These are phyloP conservation scores for Acipenser transmontanus DNA, from an alignment of 2,797 vertebrate genomes.

Conservation along the genomic window DNA sequence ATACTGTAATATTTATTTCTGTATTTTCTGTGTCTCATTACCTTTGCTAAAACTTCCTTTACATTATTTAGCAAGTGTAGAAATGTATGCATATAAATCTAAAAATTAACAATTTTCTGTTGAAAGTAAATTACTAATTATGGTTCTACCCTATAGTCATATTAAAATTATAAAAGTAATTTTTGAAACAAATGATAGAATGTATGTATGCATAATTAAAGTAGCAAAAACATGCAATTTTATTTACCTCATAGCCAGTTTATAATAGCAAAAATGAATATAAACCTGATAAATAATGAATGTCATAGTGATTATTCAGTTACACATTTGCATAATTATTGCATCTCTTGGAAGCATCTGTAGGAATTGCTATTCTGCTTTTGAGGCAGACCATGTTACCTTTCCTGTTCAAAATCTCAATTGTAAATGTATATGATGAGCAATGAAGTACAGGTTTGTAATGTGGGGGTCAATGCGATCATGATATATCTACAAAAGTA, in stretches of 20 bases:
- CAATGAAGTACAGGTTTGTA: too few relatives aligned
- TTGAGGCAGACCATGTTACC: slow-evolving; percentile 35
- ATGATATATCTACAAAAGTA: too few relatives aligned
- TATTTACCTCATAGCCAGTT: slow-evolving; percentile 60
- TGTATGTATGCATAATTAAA: slow-evolving; percentile 65
- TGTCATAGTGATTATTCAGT: slow-evolving; percentile 62
- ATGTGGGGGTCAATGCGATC: too few relatives aligned
- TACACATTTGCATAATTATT: slow-evolving; percentile 72
- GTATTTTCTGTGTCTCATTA: neutral
- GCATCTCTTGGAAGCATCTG: slow-evolving; percentile 57
- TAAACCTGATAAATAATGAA: slow-evolving; percentile 74
- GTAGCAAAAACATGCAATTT: slow-evolving; percentile 52
- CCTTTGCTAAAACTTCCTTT: slow-evolving; percentile 6
- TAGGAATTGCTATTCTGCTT: slow-evolving; percentile 51
- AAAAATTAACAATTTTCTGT: slow-evolving; percentile 60
- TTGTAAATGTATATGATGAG: too few relatives aligned
- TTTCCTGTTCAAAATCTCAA: slow-evolving; percentile 24
- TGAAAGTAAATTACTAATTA: slow-evolving; percentile 62
- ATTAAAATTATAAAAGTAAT: slow-evolving; percentile 59
- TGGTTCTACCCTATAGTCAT: slow-evolving; percentile 56
- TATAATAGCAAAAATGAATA: slow-evolving; percentile 59
- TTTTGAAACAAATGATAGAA: slow-evolving; percentile 67
- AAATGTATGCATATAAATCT: slow-evolving; percentile 59
- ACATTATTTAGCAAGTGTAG: slow-evolving; percentile 21
- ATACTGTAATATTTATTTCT: neutral